Evolutionary conservation across 2,888 invertebrate genomes (phyloP).

Genomic region (Tetheella fluctuosa): DNA sequence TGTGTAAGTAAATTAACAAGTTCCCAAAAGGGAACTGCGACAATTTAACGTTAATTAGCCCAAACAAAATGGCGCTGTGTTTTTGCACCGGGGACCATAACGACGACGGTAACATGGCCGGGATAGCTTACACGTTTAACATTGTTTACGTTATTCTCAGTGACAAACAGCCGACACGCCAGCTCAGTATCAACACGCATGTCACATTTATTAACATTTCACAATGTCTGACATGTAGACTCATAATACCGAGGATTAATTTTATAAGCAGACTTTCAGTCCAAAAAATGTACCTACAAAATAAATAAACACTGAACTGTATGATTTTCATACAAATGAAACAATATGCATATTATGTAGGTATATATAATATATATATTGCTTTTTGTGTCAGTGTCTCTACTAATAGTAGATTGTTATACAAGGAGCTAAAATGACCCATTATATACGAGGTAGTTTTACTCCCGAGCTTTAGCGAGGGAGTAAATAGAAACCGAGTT

Average conservation of each 20-base stretch:
- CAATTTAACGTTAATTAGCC: slow-evolving; percentile 54
- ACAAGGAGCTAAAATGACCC: no score
- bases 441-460: no score
- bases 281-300: slow-evolving; percentile 17
- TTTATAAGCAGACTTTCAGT: slow-evolving; percentile 20
- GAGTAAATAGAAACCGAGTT: no score
- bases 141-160: slow-evolving; percentile 34
- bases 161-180: slow-evolving; percentile 23
- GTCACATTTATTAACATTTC: slow-evolving; percentile 39
- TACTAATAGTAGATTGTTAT: no score
- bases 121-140: slow-evolving; percentile 42
- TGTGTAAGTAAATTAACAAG: slow-evolving; percentile 24
- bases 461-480: no score
- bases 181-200: slow-evolving; percentile 28
- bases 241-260: slow-evolving; percentile 27
- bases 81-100: slow-evolving; percentile 26
- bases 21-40: slow-evolving; percentile 35
- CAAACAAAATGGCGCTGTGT: slow-evolving; percentile 50
- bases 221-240: slow-evolving; percentile 24
- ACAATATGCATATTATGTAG: no score
- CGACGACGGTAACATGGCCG: slow-evolving; percentile 26
- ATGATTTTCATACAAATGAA: no score
- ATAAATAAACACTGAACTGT: not conserved
- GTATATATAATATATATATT: not conserved
- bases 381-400: not conserved